Percentiles rank a stretch among this genome's conserved stretches.
These are phyloP conservation scores for Mormoops blainvillei DNA, from an alignment of 2,113 vertebrate species.

Conservation along the genomic window DNA sequence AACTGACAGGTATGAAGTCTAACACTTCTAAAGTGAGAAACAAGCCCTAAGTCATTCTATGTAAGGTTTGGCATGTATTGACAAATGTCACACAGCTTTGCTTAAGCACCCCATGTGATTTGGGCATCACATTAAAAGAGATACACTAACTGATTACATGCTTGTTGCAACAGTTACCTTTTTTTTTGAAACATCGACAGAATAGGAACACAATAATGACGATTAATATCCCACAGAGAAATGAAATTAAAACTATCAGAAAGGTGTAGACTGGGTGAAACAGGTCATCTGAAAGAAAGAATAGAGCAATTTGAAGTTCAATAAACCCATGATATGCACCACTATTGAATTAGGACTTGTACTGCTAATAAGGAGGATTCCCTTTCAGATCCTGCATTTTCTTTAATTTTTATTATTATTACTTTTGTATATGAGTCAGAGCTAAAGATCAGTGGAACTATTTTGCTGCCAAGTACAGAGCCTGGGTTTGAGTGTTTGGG, in stretches of 20 bases:
- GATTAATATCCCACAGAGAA: rapidly evolving
- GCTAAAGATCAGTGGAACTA: not conserved
- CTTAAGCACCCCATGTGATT: not conserved
- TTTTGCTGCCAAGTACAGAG: not conserved
- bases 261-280: not conserved
- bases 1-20: not conserved
- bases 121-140: not conserved
- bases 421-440: not conserved
- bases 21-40: not conserved
- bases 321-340: not conserved
- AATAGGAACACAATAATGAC: rapidly evolving
- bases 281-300: not conserved
- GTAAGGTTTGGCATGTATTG: not conserved
- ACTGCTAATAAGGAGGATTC: not conserved
- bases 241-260: rapidly evolving
- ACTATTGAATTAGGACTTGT: not conserved
- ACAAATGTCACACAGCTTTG: not conserved
- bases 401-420: not conserved
- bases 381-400: not conserved
- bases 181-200: rapidly evolving
- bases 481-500: not conserved
- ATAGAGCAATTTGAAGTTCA: not conserved
- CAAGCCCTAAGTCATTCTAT: not conserved
- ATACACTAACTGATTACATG: not conserved
- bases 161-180: not conserved